Conservation (phyloP, 2,888 invertebrate species). For the Kryphioiulus occultus region DNA sequence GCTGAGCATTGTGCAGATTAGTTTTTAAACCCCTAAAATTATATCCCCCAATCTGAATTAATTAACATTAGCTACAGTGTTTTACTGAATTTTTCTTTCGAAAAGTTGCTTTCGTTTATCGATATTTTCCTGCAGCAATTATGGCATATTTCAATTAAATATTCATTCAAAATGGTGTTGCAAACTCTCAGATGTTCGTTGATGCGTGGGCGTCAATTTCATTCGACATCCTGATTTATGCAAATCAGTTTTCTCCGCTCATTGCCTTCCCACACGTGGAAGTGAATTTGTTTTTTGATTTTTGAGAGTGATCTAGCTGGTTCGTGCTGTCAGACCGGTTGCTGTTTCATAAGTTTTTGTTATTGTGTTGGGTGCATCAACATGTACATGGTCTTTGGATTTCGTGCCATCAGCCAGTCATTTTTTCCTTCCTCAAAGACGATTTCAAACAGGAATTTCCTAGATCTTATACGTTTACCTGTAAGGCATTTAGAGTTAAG, state of each 20-base stretch:
- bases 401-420: conserved; percentile 1
- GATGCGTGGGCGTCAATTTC: neutral
- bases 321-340: conserved; percentile 26
- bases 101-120: too few species aligned
- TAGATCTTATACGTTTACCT: neutral
- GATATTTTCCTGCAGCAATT: neutral
- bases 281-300: conserved; percentile 24
- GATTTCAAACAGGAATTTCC: conserved; percentile 3
- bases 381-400: neutral
- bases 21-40: too few species aligned
- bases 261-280: neutral
- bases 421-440: neutral
- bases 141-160: neutral
- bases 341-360: neutral
- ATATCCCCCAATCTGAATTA: too few species aligned
- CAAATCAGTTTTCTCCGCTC: neutral
- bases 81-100: too few species aligned
- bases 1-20: too few species aligned
- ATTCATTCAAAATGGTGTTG: neutral
- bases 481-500: conserved; percentile 11
- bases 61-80: too few species aligned
- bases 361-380: neutral
- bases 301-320: neutral
- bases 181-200: neutral
- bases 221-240: neutral